Evolutionary conservation across 2,888 invertebrate species (phyloP), one percentile per base, ranked within the genome.

Genomic region (Ferdinandea cuprea): DNA sequence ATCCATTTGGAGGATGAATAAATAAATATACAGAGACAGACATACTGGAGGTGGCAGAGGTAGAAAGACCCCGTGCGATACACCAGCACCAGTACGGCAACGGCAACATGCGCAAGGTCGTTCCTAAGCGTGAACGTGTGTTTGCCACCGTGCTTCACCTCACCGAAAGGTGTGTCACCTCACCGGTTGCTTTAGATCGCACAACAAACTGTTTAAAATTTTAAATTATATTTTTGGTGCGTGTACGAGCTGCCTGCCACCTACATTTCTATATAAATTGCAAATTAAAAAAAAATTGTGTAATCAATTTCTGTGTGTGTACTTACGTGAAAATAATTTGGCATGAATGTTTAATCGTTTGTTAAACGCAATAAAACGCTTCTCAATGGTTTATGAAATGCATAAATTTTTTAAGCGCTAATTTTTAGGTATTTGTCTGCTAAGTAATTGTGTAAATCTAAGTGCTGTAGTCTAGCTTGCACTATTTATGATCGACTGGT

Each of bases 21-120:
- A 76, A 44, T 40, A 28, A 65, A 56, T 44, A 52, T 30, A 32
- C 13, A 9, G 15, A 9, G 9, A 42, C 54, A 65, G 30, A 7
- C 7, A 48, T 50, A 52, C 65, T 72, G 78, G 46, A 71, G 77
- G 77, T 63, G 77, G 77, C 56, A 63, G 68, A 61, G 63, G 48
- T 40, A 44, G 9, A 71, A 50, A 71, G 42, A 66, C 9, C 19
- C 9, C 13, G 17, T 30, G 13, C 68, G 50, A 48, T 28, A 28
- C 46, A 65, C 40, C 50, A 65, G 46, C 54, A n/a, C n/a, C n/a
- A n/a, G n/a, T n/a, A n/a, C n/a, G n/a, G 50, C 44, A 42, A 46
- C 61, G 58, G 69, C 71, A 81, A 77, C 71, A 76, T 48, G 81
- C 81, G 77, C 81, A 81, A 76, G 81, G 81, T 77, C 81, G 81